Base-by-base conservation (phyloP, 2,888 invertebrate genomes). In the Drosophila mimetica region DNA sequence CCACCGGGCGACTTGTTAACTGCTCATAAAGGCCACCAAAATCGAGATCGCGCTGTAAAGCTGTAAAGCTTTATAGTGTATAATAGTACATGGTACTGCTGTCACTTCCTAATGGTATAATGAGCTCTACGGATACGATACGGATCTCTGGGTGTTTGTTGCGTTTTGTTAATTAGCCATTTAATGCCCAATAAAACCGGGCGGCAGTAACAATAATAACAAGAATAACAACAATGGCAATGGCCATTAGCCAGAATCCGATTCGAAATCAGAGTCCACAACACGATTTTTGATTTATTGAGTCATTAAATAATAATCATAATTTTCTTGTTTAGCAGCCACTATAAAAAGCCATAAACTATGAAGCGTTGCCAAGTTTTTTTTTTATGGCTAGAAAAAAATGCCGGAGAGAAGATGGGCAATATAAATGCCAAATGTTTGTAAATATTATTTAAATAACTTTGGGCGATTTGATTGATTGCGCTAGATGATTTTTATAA, bases 121-220 rank as follows among this genome's bases (percentile, higher is more conserved):
- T 61, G 32, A 60, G 60, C 59, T 28, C 14, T 59, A 13, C 52
- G 18, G 22, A 22, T 22, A 6, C 25, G 25, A 53, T 50, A 47
- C 41, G 47, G 47, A 52, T 60, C 63, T 76, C 28, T 28, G 14
- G 64, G 77, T 71, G 75, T 73, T 44, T 75, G 64, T 80, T 83
- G 72, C 67, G 67, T 77, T 84, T 85, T 82, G 88, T 85, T 85
- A 81, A 87, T 85, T 78, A 85, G 76, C 74, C 79, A 81, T 87
- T 87, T 76, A 81, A 77, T 84, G 79, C 71, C 76, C 70, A 71
- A 86, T 84, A 80, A 69, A 78, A 71, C 58, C 58, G 32, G 60
- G 44, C 54, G 37, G 36, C 25, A 50, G 20, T 34, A 58, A 32
- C 41, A 69, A 54, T 34, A 64, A 20, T 18, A 39, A 18, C 20